These are phyloP conservation scores for Flabesymbios commensalis DNA, from an alignment of 2,888 invertebrate genomes.

Conservation along the genomic window DNA sequence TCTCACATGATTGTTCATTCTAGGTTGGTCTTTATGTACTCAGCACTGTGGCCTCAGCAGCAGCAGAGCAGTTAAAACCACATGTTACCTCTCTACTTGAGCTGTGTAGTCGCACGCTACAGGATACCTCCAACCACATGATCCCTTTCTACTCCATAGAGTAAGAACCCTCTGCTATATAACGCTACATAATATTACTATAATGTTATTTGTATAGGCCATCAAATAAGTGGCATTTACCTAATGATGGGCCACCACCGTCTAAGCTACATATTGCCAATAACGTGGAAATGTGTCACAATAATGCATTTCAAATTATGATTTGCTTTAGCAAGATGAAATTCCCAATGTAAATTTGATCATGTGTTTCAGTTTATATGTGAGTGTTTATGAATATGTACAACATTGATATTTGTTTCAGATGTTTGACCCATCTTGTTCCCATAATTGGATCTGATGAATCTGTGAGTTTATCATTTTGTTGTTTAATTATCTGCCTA, in stretches of 20 bases:
- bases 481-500: too few species aligned
- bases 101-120: slow-evolving; percentile 65
- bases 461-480: slow-evolving; percentile 65
- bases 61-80: slow-evolving; percentile 72
- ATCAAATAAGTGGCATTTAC: too few species aligned
- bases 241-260: too few species aligned
- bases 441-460: slow-evolving; percentile 71
- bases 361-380: too few species aligned
- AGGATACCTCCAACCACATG: slow-evolving; percentile 65
- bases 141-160: slow-evolving; percentile 69
- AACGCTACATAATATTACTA: too few species aligned
- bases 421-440: slow-evolving; percentile 71
- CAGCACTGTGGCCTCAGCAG: slow-evolving; percentile 72
- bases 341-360: too few species aligned
- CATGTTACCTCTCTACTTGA: slow-evolving; percentile 69
- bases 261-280: not conserved
- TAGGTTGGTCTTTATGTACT: slow-evolving; percentile 73
- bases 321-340: slow-evolving; percentile 1
- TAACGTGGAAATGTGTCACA: slow-evolving; percentile 4
- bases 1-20: too few species aligned
- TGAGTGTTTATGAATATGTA: too few species aligned
- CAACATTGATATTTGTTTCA: too few species aligned
- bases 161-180: slow-evolving; percentile 43
- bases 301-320: too few species aligned
- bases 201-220: too few species aligned